A percentile compares a stretch with the other conserved stretches of the same genome.
These are phyloP conservation scores for Scatophagus argus DNA, from an alignment of 2,113 vertebrate species.

Conservation along the genomic window DNA sequence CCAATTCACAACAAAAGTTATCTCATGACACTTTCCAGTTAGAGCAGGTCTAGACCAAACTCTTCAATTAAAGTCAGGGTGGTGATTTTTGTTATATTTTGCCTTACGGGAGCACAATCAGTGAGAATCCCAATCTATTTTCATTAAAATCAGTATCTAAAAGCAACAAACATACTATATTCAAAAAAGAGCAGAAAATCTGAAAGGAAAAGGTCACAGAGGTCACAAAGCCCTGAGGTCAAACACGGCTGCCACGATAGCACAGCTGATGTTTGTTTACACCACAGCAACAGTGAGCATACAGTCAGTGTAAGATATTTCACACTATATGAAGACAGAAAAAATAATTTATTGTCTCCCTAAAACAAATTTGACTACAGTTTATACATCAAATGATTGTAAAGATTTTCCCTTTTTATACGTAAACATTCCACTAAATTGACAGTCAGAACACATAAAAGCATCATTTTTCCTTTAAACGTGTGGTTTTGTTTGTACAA, in stretches of 20 bases:
- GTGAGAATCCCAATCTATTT: background rate
- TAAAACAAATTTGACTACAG: constrained; percentile 58
- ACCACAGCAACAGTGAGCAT: background rate
- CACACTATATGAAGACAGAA: constrained; percentile 54
- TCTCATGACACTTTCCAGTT: too few species aligned
- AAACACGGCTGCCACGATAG: constrained; percentile 23
- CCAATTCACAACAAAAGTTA: too few species aligned
- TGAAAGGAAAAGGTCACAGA: constrained; percentile 6
- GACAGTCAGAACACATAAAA: constrained; percentile 55
- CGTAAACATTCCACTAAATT: constrained; percentile 51
- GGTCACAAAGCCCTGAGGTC: constrained; percentile 24
- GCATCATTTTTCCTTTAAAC: constrained; percentile 24
- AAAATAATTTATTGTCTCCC: constrained; percentile 76
- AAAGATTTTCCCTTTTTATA: constrained; percentile 54
- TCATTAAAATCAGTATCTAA: background rate
- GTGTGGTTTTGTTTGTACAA: constrained; percentile 56
- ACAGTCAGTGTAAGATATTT: constrained; percentile 16
- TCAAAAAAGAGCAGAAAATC: background rate
- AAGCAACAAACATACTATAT: background rate
- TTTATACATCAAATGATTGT: constrained; percentile 61
- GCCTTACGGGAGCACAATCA: too few species aligned
- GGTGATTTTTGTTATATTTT: background rate
- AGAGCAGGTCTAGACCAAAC: too few species aligned
- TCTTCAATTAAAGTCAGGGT: too few species aligned
- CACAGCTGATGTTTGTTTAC: background rate